Conservation (phyloP, 2,797 vertebrate species). For the Gymnocypris eckloni region DNA sequence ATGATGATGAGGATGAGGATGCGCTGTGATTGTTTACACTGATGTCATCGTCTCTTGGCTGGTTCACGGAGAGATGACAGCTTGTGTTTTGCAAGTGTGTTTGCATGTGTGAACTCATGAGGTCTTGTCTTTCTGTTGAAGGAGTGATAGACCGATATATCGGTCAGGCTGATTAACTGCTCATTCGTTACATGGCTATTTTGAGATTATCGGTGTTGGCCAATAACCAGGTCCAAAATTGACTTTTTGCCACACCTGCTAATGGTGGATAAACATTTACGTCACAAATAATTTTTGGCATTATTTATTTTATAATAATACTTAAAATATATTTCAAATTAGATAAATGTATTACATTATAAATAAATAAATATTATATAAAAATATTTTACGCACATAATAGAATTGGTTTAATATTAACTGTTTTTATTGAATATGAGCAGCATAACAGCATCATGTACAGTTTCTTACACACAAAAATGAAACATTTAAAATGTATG, state of each 20-base stretch:
- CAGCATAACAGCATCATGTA: neutral
- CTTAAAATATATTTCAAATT: neutral
- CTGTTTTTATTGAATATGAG: neutral
- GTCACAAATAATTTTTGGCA: neutral
- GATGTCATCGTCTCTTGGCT: constrained; percentile 15
- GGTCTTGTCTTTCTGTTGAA: constrained; percentile 8
- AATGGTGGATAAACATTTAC: neutral
- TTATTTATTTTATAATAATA: neutral
- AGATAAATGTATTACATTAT: neutral
- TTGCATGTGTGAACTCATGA: constrained; percentile 1
- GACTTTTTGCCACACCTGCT: neutral
- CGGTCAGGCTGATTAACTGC: neutral
- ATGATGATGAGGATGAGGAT: neutral
- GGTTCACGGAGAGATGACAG: constrained; percentile 14
- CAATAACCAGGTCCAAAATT: neutral
- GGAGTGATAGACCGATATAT: neutral
- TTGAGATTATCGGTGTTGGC: neutral
- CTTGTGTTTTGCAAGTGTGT: constrained; percentile 34
- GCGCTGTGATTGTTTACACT: neutral
- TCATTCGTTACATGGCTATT: neutral
- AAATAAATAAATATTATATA: neutral
- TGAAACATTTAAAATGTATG: neutral
- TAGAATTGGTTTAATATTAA: neutral
- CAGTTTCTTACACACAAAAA: neutral
- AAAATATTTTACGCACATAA: neutral